These are phyloP conservation scores for Serripes groenlandicus DNA, from an alignment of 2,888 invertebrate genomes.

Conservation along the genomic window DNA sequence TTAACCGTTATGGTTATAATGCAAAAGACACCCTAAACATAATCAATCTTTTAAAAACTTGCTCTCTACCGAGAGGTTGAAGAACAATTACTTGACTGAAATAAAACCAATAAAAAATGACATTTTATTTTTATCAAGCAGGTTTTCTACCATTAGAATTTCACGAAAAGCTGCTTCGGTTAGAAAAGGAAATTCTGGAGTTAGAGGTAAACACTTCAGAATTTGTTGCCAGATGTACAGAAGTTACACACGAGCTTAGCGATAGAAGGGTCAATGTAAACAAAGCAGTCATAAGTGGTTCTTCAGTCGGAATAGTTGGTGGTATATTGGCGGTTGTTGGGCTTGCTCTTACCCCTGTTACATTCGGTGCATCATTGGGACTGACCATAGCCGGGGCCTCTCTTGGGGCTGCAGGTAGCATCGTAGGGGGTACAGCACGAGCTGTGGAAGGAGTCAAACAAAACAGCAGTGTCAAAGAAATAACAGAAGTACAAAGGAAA, in stretches of 20 bases:
- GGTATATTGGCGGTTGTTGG: constrained; percentile 33
- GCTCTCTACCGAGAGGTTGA: no score
- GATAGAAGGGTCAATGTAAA: constrained; percentile 19
- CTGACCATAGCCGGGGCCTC: constrained; percentile 33
- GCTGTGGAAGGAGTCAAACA: constrained; percentile 29
- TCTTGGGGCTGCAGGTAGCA: constrained; percentile 14
- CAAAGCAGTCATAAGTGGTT: constrained; percentile 23
- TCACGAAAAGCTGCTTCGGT: neutral
- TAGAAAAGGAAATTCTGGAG: neutral
- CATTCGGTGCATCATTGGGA: constrained; percentile 31
- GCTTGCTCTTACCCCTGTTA: constrained; percentile 31
- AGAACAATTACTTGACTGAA: no score
- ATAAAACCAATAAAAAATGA: neutral
- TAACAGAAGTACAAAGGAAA: constrained; percentile 10
- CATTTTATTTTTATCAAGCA: neutral
- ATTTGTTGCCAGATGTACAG: neutral
- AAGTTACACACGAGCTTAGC: neutral
- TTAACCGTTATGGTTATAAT: no score
- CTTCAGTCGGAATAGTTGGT: constrained; percentile 23
- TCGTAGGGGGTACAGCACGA: constrained; percentile 15
- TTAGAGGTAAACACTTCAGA: neutral
- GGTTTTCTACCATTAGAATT: neutral
- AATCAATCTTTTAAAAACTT: no score
- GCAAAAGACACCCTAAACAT: no score
- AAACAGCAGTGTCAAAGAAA: constrained; percentile 8